These are phyloP conservation scores for Uloborus plumipes DNA, from an alignment of 2,888 invertebrate genomes.

Conservation along the genomic window DNA sequence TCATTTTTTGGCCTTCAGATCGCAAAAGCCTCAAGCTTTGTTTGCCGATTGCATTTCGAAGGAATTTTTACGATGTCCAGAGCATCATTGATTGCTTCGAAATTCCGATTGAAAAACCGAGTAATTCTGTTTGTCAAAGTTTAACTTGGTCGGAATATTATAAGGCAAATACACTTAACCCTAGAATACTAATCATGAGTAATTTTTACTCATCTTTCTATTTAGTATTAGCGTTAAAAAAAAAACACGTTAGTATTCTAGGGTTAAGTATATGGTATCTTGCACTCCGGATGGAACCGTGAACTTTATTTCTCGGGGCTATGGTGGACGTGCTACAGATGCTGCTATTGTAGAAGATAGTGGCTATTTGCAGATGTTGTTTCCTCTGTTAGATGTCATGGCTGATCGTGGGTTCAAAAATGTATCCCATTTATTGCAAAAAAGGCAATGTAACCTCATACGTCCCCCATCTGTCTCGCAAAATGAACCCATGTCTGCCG, in stretches of 20 bases:
- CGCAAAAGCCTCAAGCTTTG: neutral
- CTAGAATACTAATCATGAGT: too few relatives aligned
- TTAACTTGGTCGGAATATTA: constrained; percentile 18
- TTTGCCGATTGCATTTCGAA: neutral
- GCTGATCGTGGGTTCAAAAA: constrained; percentile 21
- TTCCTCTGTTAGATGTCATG: neutral
- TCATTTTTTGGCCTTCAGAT: constrained; percentile 3
- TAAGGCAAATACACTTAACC: neutral
- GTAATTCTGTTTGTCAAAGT: neutral
- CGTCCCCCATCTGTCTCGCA: constrained; percentile 9
- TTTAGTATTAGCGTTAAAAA: too few relatives aligned
- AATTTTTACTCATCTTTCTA: too few relatives aligned
- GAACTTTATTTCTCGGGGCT: constrained; percentile 10
- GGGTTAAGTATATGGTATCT: constrained; percentile 12
- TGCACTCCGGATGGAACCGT: constrained; percentile 12
- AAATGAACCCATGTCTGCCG: neutral
- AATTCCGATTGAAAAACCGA: constrained; percentile 10
- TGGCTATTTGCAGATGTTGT: constrained; percentile 1
- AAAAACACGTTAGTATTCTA: too few relatives aligned
- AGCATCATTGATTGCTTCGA: constrained; percentile 2
- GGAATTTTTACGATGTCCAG: neutral
- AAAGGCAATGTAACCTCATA: neutral
- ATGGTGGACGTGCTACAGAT: constrained; percentile 13
- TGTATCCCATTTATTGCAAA: neutral
- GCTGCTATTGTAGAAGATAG: neutral